A percentile compares a stretch with the other conserved stretches of the same genome.
These are phyloP conservation scores for Trachops cirrhosus DNA, from an alignment of 2,797 vertebrate species.

Conservation along the genomic window DNA sequence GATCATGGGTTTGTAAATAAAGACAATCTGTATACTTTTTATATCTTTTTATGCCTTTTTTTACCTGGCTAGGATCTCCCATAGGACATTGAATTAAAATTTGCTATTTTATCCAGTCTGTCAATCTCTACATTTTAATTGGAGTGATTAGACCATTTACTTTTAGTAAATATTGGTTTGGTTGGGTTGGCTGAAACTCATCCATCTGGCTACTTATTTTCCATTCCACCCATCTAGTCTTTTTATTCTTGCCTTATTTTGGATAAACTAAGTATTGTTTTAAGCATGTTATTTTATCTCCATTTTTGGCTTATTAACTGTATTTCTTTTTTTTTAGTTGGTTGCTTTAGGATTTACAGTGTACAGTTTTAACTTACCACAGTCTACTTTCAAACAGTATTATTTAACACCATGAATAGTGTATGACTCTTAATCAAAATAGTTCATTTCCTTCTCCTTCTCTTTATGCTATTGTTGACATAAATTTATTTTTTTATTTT, in stretches of 20 bases:
- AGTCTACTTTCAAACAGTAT: background rate
- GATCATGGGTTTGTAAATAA: background rate
- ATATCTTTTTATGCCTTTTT: background rate
- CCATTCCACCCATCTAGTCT: background rate
- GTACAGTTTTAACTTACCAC: background rate
- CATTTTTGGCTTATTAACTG: background rate
- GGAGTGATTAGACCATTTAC: background rate
- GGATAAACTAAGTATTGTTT: background rate
- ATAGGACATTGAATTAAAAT: background rate
- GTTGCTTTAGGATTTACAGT: background rate
- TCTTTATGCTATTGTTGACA: background rate
- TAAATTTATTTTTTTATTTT: background rate
- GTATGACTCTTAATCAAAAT: background rate
- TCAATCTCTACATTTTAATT: constrained; percentile 13
- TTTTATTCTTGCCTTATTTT: background rate
- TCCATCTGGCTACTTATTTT: background rate
- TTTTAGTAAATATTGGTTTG: constrained; percentile 25
- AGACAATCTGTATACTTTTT: background rate
- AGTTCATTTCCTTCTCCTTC: background rate
- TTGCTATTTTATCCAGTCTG: background rate
- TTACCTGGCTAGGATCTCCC: background rate
- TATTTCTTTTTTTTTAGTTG: background rate
- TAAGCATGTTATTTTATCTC: background rate
- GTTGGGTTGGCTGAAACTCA: background rate
- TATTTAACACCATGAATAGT: background rate